These are phyloP conservation scores for Plebejus anna DNA, from an alignment of 2,888 invertebrate species.

Conservation along the genomic window DNA sequence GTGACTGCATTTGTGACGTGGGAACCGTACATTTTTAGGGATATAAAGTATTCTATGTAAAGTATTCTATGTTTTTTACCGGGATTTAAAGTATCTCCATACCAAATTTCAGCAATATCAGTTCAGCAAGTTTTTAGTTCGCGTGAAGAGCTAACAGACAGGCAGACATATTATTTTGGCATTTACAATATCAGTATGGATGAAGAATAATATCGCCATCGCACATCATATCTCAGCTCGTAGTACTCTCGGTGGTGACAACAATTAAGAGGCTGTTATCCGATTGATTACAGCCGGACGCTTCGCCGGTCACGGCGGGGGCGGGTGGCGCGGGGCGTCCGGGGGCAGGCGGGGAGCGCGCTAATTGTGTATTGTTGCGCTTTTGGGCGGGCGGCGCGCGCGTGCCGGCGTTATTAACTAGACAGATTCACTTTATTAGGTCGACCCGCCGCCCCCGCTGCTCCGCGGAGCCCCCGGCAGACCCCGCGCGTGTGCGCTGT, in stretches of 20 bases:
- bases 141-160: too few species aligned
- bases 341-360: background rate
- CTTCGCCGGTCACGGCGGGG: background rate
- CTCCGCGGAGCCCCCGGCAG: slow-evolving; percentile 3
- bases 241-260: background rate
- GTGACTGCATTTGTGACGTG: too few species aligned
- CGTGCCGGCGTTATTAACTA: slow-evolving; percentile 39
- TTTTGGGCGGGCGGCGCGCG: slow-evolving; percentile 44
- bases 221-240: background rate
- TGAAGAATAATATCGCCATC: background rate
- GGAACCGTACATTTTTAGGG: too few species aligned
- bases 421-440: slow-evolving; percentile 44
- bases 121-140: too few species aligned
- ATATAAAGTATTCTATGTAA: too few species aligned
- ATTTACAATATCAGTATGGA: background rate
- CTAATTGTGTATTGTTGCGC: slow-evolving; percentile 58
- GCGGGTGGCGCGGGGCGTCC: background rate
- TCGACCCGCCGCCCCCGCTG: slow-evolving; percentile 31
- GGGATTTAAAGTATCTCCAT: too few species aligned
- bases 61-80: too few species aligned
- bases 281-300: slow-evolving; percentile 18
- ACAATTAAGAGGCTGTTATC: slow-evolving; percentile 17
- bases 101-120: too few species aligned
- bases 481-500: background rate
- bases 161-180: too few species aligned